Percentiles rank a stretch among this genome's conserved stretches.
Conservation (phyloP, 2,113 vertebrate species). For the Myiagra hebetior region DNA sequence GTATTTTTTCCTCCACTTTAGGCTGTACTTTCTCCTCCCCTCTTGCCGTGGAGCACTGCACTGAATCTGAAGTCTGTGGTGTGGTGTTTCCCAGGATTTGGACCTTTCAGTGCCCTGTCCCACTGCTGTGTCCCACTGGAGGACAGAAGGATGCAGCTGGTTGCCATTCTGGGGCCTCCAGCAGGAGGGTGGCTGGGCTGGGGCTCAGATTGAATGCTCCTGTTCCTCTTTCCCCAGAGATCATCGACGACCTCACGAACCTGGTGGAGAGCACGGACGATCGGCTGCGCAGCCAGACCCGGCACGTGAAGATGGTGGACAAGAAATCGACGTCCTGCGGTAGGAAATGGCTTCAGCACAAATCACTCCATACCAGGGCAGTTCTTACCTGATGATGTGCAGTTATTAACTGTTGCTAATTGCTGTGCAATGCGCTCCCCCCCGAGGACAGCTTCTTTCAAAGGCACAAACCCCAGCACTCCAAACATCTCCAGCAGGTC, state of each 20-base stretch:
- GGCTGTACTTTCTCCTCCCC: background rate
- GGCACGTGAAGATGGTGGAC: slow-evolving; percentile 87
- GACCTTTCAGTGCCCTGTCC: fast-evolving
- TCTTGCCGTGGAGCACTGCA: background rate
- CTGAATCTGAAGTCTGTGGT: background rate
- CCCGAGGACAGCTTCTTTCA: background rate
- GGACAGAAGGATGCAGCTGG: background rate
- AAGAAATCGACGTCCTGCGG: slow-evolving; percentile 90
- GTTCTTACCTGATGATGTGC: background rate
- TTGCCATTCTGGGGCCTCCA: background rate
- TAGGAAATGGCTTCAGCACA: slow-evolving; percentile 56
- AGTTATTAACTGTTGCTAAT: background rate
- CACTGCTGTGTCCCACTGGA: background rate
- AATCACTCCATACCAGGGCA: fast-evolving
- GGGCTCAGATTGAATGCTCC: background rate
- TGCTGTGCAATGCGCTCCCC: background rate
- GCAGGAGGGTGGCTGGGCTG: background rate
- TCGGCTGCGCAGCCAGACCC: slow-evolving; percentile 84
- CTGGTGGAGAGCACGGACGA: slow-evolving; percentile 92
- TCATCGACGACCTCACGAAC: slow-evolving; percentile 90
- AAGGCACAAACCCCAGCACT: background rate
- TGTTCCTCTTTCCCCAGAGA: slow-evolving; percentile 76
- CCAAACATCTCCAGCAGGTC: background rate
- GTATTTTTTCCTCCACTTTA: background rate
- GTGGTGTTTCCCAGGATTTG: background rate